phyloP scores from a whole-genome alignment of 2,888 invertebrate genomes.

The Tryphoninae sp. region DNA sequence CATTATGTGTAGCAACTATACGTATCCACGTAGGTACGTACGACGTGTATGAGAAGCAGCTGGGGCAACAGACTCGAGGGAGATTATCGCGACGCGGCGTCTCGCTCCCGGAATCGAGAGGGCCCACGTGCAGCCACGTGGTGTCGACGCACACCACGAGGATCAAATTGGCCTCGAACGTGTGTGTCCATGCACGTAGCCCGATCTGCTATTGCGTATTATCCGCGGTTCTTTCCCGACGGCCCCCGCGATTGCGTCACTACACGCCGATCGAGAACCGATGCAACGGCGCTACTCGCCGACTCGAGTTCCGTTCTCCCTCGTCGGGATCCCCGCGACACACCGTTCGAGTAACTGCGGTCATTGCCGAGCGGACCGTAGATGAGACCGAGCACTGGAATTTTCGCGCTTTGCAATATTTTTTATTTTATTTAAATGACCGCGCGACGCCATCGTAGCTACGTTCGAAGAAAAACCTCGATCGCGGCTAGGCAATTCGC shows the following conservation, averaged over 20 bases:
- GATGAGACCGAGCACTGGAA: background rate
- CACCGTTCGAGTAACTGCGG: slow-evolving; percentile 7
- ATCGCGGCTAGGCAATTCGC: background rate
- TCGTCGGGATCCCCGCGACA: background rate
- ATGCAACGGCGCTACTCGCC: slow-evolving; percentile 41
- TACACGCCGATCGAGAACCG: slow-evolving; percentile 54
- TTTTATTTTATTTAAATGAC: slow-evolving; percentile 10
- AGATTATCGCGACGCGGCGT: slow-evolving; percentile 1
- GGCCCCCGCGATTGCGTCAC: slow-evolving; percentile 55
- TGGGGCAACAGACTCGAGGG: background rate
- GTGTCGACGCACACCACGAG: background rate
- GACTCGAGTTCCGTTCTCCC: slow-evolving; percentile 21
- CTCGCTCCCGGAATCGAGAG: slow-evolving; percentile 1
- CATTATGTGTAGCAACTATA: background rate
- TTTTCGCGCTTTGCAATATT: slow-evolving; percentile 14
- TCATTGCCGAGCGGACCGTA: background rate
- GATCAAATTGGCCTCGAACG: background rate
- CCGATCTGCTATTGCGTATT: background rate
- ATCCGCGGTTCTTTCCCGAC: background rate
- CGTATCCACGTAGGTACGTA: no score
- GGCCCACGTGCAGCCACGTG: slow-evolving; percentile 2
- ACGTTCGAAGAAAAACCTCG: slow-evolving; percentile 9
- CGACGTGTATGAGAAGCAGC: slow-evolving; percentile 1
- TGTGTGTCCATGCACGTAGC: background rate
- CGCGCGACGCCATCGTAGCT: background rate